Percentiles rank a stretch among this genome's conserved stretches.
Evolutionary conservation across 2,888 invertebrate genomes (phyloP).

Genomic region (Mythimna ferrago): DNA sequence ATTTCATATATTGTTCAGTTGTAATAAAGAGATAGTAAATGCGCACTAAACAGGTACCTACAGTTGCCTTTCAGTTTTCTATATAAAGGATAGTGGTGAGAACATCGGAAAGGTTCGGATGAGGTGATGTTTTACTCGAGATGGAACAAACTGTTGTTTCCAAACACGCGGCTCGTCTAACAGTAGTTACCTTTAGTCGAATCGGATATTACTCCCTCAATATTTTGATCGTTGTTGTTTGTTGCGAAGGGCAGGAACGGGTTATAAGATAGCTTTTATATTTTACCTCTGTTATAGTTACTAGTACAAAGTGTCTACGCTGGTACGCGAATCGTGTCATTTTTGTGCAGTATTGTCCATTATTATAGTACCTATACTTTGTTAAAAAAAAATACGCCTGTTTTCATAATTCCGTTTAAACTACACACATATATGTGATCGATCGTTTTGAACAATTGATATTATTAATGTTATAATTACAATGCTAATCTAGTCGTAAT

Average conservation of each 20-base stretch:
- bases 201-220: slow-evolving; percentile 77
- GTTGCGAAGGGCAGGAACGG: slow-evolving; percentile 79
- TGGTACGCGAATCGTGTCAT: slow-evolving; percentile 70
- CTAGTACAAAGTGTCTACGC: slow-evolving; percentile 81
- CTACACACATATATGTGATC: slow-evolving; percentile 69
- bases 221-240: slow-evolving; percentile 81
- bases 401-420: slow-evolving; percentile 70
- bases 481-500: slow-evolving; percentile 78
- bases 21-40: slow-evolving; percentile 34
- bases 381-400: slow-evolving; percentile 68
- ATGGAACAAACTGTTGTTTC: slow-evolving; percentile 52
- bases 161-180: slow-evolving; percentile 72
- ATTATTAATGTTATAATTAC: slow-evolving; percentile 81
- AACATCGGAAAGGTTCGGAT: slow-evolving; percentile 28
- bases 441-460: slow-evolving; percentile 76
- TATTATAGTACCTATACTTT: slow-evolving; percentile 62
- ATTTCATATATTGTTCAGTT: slow-evolving; percentile 43
- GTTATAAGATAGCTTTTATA: slow-evolving; percentile 84
- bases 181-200: slow-evolving; percentile 75
- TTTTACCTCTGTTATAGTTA: slow-evolving; percentile 83
- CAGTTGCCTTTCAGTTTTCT: slow-evolving; percentile 11
- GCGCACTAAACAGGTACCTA: slow-evolving; percentile 24
- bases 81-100: slow-evolving; percentile 4
- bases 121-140: slow-evolving; percentile 35
- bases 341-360: slow-evolving; percentile 74